Percentiles rank a stretch among this genome's conserved stretches.
Conservation (phyloP, 2,113 vertebrate species). For the Xiphophorus hellerii region DNA sequence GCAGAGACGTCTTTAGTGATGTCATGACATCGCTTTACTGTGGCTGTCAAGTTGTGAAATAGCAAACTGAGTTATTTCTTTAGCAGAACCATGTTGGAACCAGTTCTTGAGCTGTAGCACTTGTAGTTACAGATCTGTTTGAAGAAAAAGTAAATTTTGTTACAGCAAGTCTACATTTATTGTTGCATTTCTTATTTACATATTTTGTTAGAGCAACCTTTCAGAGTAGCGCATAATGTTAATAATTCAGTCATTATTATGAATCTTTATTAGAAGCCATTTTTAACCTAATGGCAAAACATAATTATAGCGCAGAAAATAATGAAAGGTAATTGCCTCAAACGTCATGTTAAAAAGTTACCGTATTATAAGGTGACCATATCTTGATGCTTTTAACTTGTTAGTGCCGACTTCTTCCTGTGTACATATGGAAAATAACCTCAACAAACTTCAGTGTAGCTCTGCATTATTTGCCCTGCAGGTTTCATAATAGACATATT, state of each 20-base stretch:
- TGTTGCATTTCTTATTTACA: neutral
- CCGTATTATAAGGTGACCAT: neutral
- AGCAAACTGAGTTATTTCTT: too few relatives aligned
- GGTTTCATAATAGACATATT: neutral
- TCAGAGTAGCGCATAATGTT: neutral
- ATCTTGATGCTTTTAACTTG: neutral
- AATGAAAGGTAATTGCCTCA: neutral
- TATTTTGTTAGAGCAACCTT: neutral
- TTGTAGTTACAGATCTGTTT: neutral
- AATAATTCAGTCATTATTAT: neutral
- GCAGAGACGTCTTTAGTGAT: too few relatives aligned
- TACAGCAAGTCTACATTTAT: neutral
- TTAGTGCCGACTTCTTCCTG: neutral
- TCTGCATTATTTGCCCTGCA: neutral
- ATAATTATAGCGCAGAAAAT: neutral
- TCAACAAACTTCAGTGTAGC: neutral
- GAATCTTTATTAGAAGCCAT: too few relatives aligned
- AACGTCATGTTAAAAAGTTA: neutral
- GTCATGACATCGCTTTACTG: too few relatives aligned
- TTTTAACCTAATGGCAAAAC: neutral
- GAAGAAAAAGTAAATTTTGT: neutral
- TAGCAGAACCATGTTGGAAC: too few relatives aligned
- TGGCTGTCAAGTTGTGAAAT: too few relatives aligned
- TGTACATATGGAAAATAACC: neutral
- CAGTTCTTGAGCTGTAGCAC: neutral